phyloP scores from a whole-genome alignment of 2,888 invertebrate genomes.

The Rhamnusium bicolor region DNA sequence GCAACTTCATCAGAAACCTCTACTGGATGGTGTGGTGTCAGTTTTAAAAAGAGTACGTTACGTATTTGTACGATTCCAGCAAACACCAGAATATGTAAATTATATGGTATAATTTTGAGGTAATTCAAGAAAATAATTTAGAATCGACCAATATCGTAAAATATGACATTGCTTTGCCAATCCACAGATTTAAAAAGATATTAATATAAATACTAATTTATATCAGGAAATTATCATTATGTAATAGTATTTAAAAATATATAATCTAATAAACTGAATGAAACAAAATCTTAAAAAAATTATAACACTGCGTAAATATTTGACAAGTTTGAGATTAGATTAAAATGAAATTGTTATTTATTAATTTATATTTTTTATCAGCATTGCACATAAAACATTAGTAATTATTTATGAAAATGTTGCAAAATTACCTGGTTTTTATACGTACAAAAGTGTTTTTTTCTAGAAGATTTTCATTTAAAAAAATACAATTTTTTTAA shows the following conservation, averaged over 20 bases:
- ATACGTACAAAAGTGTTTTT: no score
- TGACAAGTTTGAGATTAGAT: neutral
- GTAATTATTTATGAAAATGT: neutral
- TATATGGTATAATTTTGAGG: no score
- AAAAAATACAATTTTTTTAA: no score
- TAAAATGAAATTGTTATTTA: neutral
- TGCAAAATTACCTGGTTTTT: neutral
- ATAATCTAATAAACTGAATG: neutral
- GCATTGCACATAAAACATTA: neutral
- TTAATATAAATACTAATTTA: neutral
- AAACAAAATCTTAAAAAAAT: neutral
- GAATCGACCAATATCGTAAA: neutral
- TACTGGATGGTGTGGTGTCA: no score
- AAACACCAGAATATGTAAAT: no score
- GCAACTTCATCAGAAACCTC: no score
- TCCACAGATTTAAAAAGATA: neutral
- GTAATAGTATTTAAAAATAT: neutral
- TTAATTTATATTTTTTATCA: neutral
- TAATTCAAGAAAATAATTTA: neutral
- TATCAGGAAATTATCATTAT: neutral
- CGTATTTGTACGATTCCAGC: no score
- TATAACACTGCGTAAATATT: neutral
- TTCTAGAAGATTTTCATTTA: no score
- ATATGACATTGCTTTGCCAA: neutral
- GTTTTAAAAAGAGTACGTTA: no score